phyloP scores from a whole-genome alignment of 2,888 invertebrate species.

The Pemphredon lugubris region DNA sequence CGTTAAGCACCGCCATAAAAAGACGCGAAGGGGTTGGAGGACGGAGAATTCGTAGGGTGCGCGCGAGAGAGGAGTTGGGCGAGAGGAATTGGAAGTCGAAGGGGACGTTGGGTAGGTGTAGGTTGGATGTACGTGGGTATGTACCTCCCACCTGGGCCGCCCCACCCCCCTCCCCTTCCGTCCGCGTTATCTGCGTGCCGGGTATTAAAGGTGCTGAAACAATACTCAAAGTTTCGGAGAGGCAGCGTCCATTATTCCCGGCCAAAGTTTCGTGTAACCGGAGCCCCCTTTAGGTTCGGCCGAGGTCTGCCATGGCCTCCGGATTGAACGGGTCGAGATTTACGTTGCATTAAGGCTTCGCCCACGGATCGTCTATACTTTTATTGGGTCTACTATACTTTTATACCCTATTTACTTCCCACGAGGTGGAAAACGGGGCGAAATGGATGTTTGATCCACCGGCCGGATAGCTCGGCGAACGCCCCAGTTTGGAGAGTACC shows the following conservation, averaged over 20 bases:
- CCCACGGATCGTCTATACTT: slow-evolving; percentile 52
- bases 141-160: too few species aligned
- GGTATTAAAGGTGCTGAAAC: slow-evolving; percentile 66
- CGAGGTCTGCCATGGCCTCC: slow-evolving; percentile 35
- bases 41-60: slow-evolving; percentile 1
- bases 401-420: slow-evolving; percentile 47
- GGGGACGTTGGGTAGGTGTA: slow-evolving; percentile 11
- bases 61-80: neutral
- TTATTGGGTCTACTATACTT: slow-evolving; percentile 65
- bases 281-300: slow-evolving; percentile 33
- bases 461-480: slow-evolving; percentile 45
- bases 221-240: slow-evolving; percentile 62
- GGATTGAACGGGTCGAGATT: slow-evolving; percentile 35
- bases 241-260: slow-evolving; percentile 64
- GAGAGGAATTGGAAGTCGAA: slow-evolving; percentile 34
- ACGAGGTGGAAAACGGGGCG: slow-evolving; percentile 12
- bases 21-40: slow-evolving; percentile 14
- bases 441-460: slow-evolving; percentile 51
- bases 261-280: slow-evolving; percentile 59
- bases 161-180: too few species aligned
- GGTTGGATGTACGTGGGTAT: too few species aligned
- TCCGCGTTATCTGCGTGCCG: slow-evolving; percentile 31
- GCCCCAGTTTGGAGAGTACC: slow-evolving; percentile 39
- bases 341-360: slow-evolving; percentile 50
- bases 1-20: slow-evolving; percentile 41